A percentile compares a stretch with the other conserved stretches of the same genome.
Evolutionary conservation across 2,888 invertebrate species (phyloP).

Genomic region (Dicyrtoma fusca): DNA sequence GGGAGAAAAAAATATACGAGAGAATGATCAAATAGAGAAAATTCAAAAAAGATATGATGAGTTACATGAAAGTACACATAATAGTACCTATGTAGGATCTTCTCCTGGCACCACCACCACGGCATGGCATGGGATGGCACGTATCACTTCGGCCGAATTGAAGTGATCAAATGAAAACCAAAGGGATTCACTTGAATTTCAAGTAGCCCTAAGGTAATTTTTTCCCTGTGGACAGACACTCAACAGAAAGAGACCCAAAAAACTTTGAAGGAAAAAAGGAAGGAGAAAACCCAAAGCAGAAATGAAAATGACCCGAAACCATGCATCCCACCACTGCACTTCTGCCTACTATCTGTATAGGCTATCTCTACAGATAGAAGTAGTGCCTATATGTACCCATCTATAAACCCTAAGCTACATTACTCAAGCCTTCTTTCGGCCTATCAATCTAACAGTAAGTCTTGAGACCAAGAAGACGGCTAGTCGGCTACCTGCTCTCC

Average conservation of each 20-base stretch:
- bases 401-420: no score
- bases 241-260: background rate
- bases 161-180: conserved; percentile 33
- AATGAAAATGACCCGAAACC: conserved; percentile 30
- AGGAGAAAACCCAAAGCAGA: conserved; percentile 23
- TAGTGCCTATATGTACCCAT: no score
- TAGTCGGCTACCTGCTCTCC: no score
- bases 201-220: conserved; percentile 23
- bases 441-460: no score
- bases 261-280: conserved; percentile 23
- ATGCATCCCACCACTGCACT: no score
- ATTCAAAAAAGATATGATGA: background rate
- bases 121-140: conserved; percentile 20
- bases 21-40: conserved; percentile 9
- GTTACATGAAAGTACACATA: conserved; percentile 5
- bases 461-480: no score
- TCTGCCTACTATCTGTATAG: no score
- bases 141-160: conserved; percentile 35
- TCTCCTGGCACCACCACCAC: background rate
- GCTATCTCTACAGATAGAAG: no score
- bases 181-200: conserved; percentile 30
- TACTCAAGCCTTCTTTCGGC: no score
- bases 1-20: background rate
- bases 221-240: conserved; percentile 28
- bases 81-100: background rate